These are phyloP conservation scores for Drosophila orosa DNA, from an alignment of 1,140 invertebrate species.

Conservation along the genomic window DNA sequence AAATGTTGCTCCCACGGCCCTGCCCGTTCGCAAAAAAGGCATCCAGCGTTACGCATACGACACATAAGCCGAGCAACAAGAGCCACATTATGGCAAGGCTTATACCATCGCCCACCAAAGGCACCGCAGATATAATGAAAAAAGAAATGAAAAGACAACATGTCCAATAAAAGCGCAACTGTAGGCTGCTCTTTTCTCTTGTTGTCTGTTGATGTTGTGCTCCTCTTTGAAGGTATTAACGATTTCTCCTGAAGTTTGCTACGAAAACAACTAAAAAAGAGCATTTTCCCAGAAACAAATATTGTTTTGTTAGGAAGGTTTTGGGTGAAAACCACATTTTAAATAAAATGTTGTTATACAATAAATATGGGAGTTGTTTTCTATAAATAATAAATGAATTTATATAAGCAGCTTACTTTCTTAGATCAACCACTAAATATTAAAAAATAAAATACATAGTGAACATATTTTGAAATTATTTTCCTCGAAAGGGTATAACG, in stretches of 20 bases:
- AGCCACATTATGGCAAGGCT: slow-evolving; percentile 38
- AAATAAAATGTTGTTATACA: background rate
- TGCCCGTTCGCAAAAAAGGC: slow-evolving; percentile 23
- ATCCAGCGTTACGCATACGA: slow-evolving; percentile 46
- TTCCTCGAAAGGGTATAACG: background rate
- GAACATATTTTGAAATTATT: background rate
- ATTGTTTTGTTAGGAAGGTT: background rate
- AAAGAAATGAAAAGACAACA: slow-evolving; percentile 27
- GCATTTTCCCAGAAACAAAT: background rate
- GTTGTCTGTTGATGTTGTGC: background rate
- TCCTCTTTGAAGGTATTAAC: background rate
- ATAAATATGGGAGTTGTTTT: background rate
- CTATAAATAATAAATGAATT: background rate
- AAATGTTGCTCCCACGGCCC: slow-evolving; percentile 7
- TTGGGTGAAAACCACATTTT: background rate
- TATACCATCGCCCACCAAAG: slow-evolving; percentile 22
- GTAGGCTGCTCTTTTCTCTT: background rate
- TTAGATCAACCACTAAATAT: background rate
- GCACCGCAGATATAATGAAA: slow-evolving; percentile 25
- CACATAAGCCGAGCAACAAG: slow-evolving; percentile 34
- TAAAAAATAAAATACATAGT: background rate
- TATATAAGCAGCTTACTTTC: background rate
- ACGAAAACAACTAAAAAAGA: background rate
- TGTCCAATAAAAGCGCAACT: slow-evolving; percentile 40
- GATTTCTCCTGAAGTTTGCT: background rate